Evolutionary conservation across 2,797 vertebrate species (phyloP).

Genomic region (Lacerta viridis): DNA sequence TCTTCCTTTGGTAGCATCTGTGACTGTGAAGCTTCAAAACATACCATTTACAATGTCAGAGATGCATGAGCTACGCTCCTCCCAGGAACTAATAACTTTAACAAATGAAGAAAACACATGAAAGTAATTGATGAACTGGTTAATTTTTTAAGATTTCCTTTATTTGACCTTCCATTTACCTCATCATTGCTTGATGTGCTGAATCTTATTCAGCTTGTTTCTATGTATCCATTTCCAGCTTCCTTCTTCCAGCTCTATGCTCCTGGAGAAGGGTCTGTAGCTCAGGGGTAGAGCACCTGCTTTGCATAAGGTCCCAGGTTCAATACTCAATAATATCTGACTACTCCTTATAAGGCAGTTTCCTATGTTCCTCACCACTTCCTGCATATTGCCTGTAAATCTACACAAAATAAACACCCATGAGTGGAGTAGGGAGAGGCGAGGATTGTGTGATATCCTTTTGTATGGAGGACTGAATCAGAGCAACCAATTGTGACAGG

Average conservation of each 20-base stretch:
- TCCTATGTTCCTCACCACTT: not conserved
- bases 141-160: not conserved
- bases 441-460: not conserved
- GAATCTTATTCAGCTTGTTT: not conserved
- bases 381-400: not conserved
- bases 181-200: not conserved
- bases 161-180: not conserved
- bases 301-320: too few relatives aligned
- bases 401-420: constrained; percentile 11
- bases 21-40: not conserved
- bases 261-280: too few relatives aligned
- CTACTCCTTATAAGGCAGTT: too few relatives aligned
- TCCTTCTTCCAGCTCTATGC: not conserved
- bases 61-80: not conserved
- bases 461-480: not conserved
- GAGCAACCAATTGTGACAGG: not conserved
- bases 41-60: not conserved
- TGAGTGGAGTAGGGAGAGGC: not conserved
- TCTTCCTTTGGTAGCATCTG: not conserved
- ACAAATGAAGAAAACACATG: not conserved
- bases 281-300: too few relatives aligned
- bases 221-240: not conserved
- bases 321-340: too few relatives aligned
- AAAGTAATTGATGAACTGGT: not conserved
- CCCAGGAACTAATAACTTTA: not conserved